Base-by-base conservation (phyloP, 2,888 invertebrate species). In the Sinhomidia bicolor region DNA sequence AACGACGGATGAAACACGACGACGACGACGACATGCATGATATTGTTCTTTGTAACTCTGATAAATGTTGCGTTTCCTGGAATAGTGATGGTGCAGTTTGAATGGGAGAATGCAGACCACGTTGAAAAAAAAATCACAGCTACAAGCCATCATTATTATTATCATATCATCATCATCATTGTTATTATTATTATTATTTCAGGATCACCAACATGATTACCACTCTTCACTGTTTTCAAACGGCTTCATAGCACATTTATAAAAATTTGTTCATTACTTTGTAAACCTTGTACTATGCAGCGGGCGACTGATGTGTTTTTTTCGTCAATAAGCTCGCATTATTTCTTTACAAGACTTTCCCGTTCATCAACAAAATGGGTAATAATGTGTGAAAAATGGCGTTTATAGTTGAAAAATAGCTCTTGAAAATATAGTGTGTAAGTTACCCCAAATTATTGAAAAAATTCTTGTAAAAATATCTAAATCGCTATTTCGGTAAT, bases 21-120 rank as follows among this genome's bases (percentile, higher is more conserved):
- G 62, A 29, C 12, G 23, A 47, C n/a, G 57, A 60, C 60, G 65
- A 65, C 32, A 65, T 32, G 32, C n/a, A 65, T 65, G n/a, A 65
- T 65, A 60, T 10, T 79, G 41, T 79, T 57, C 26, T 80, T 80
- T 36, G 12, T 57, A 57, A 44, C 36, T 29, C 57, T 57, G 85
- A 89, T 87, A 90, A 90, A 90, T 85, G 86, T 89, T 87, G 29
- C 80, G 85, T 90, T 92, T 92, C 92, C 91, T 87, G 91, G 92
- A 92, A 92, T 90, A 91, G 88, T 91, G 92, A 92, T 91, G 90
- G 89, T 80, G 92, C 92, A 91, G 88, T 89, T 90, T 90, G 78
- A 78, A 78, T 76, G 85, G 76, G 76, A 88, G 89, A 91, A 90
- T 85, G 89, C 85, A 89, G 89, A 85, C 91, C 86, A 85, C 84